Conservation (phyloP, 2,113 vertebrate species). For the Hoplias malabaricus region DNA sequence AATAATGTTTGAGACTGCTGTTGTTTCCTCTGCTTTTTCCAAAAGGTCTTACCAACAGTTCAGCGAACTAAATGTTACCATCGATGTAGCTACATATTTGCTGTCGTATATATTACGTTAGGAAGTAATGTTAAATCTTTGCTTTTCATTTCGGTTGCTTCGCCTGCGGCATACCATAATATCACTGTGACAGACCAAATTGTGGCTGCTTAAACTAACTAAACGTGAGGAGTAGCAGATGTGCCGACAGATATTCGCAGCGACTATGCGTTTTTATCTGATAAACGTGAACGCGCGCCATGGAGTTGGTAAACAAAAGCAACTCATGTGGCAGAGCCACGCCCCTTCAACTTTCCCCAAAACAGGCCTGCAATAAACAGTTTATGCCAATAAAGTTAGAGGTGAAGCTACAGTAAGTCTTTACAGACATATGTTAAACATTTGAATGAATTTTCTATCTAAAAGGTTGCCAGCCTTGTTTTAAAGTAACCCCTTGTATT, state of each 20-base stretch:
- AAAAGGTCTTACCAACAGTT: no score
- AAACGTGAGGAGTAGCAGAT: not conserved
- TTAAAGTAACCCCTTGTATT: no score
- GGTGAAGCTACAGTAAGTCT: no score
- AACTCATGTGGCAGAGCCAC: conserved; percentile 38
- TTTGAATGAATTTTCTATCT: no score
- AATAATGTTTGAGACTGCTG: not conserved
- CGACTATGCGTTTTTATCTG: not conserved
- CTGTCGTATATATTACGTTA: no score
- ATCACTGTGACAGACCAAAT: not conserved
- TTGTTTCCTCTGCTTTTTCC: not conserved
- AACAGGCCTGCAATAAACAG: not conserved
- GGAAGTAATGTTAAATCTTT: no score
- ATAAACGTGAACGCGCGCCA: not conserved
- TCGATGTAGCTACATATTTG: no score
- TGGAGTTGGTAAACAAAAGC: conserved; percentile 33
- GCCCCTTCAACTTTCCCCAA: conserved; percentile 47
- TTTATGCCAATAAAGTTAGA: not conserved
- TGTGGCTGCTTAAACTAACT: not conserved
- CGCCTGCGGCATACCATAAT: not conserved
- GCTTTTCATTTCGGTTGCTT: not conserved
- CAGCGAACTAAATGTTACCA: no score
- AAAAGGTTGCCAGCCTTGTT: no score
- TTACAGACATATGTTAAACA: no score
- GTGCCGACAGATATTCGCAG: not conserved